These are phyloP conservation scores for Enteromius argenteus DNA, from an alignment of 2,797 vertebrate genomes.

Conservation along the genomic window DNA sequence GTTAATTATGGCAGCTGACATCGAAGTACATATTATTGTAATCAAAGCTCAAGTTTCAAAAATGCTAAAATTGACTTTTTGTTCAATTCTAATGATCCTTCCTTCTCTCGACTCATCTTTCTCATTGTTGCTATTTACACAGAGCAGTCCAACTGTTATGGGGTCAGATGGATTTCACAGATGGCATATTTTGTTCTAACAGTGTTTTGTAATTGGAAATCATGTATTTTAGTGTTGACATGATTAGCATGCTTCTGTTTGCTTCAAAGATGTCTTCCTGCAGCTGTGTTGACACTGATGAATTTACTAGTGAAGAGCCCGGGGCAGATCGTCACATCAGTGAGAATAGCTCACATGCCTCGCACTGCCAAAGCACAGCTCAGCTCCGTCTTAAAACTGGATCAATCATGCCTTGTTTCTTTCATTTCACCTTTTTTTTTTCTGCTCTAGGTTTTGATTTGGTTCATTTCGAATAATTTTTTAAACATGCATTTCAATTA, in stretches of 20 bases:
- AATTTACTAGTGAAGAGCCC: conserved; percentile 72
- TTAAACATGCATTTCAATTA: background rate
- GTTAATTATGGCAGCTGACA: background rate
- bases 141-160: background rate
- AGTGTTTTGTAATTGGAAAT: conserved; percentile 62
- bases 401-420: conserved; percentile 45
- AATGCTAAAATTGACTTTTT: background rate
- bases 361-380: conserved; percentile 54
- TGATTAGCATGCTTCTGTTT: conserved; percentile 68
- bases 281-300: conserved; percentile 75
- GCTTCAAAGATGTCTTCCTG: conserved; percentile 63
- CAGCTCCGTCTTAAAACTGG: conserved; percentile 31
- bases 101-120: background rate
- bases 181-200: conserved; percentile 39
- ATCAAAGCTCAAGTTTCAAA: background rate
- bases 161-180: conserved; percentile 28
- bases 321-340: conserved; percentile 75
- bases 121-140: background rate
- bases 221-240: conserved; percentile 65
- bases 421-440: conserved; percentile 12
- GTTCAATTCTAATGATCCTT: background rate
- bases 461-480: background rate
- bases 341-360: conserved; percentile 69
- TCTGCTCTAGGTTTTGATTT: background rate
- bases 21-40: background rate